phyloP scores from a whole-genome alignment of 2,888 invertebrate genomes.

The Himalopsyche japonica region DNA sequence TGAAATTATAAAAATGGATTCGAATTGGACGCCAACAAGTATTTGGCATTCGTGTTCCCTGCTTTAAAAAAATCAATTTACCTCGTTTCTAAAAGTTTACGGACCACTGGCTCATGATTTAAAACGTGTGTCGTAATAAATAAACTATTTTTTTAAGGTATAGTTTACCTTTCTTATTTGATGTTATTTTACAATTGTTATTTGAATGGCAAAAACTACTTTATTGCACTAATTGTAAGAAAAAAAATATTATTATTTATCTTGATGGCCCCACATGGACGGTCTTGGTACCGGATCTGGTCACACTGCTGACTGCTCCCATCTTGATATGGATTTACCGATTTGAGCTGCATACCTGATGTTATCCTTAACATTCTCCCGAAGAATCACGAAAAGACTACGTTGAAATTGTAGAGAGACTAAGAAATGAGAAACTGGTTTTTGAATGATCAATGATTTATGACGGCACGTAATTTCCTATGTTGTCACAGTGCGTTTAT shows the following conservation, averaged over 20 bases:
- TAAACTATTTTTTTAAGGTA: no score
- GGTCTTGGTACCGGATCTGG: neutral
- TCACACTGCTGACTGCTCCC: neutral
- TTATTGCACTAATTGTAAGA: no score
- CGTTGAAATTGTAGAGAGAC: neutral
- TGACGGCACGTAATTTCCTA: neutral
- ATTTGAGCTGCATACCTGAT: neutral
- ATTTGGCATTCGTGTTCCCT: no score
- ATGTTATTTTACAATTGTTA: no score
- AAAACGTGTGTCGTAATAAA: no score
- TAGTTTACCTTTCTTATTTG: no score
- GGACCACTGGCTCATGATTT: no score
- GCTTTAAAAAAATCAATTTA: no score
- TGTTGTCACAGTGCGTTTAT: neutral
- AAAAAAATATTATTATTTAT: neutral
- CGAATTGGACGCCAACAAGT: no score
- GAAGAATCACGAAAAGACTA: neutral
- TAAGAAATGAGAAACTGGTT: neutral
- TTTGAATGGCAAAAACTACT: no score
- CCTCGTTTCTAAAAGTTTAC: no score
- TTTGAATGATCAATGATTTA: neutral
- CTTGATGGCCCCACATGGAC: neutral
- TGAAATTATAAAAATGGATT: no score
- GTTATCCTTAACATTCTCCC: neutral
- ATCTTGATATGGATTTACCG: neutral